Evolutionary conservation across 2,113 vertebrate species (phyloP).

Genomic region (Rhodinocichla rosea): DNA sequence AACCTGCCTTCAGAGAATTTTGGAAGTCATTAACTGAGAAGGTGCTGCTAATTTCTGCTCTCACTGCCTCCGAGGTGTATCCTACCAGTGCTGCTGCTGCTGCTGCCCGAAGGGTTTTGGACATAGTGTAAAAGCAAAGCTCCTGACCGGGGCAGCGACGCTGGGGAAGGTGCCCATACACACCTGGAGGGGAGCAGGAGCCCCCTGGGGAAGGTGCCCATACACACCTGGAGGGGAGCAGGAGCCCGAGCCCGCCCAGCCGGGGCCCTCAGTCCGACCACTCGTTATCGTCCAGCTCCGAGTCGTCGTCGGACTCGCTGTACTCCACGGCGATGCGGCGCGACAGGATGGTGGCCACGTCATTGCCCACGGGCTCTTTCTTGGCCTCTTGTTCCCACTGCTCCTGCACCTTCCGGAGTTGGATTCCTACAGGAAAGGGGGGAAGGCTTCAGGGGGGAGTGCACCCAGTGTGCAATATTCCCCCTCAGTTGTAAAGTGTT

Average conservation of each 20-base stretch:
- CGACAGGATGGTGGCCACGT: constrained; percentile 90
- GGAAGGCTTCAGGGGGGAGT: background rate
- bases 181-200: no score
- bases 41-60: background rate
- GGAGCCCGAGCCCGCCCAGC: background rate
- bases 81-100: constrained; percentile 26
- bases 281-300: constrained; percentile 90
- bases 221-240: no score
- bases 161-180: background rate
- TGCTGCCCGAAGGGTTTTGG: constrained; percentile 4
- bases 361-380: constrained; percentile 89
- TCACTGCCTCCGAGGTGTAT: constrained; percentile 1
- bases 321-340: constrained; percentile 93
- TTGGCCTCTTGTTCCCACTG: constrained; percentile 92
- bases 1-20: background rate
- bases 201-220: no score
- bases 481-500: background rate
- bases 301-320: constrained; percentile 94
- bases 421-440: constrained; percentile 76
- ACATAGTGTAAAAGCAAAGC: constrained; percentile 64
- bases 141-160: background rate
- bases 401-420: constrained; percentile 93
- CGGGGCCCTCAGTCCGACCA: constrained; percentile 83
- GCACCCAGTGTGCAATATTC: accelerated
- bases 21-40: background rate